Base-by-base conservation (phyloP, 2,797 vertebrate genomes). In the Rhinella marina region DNA sequence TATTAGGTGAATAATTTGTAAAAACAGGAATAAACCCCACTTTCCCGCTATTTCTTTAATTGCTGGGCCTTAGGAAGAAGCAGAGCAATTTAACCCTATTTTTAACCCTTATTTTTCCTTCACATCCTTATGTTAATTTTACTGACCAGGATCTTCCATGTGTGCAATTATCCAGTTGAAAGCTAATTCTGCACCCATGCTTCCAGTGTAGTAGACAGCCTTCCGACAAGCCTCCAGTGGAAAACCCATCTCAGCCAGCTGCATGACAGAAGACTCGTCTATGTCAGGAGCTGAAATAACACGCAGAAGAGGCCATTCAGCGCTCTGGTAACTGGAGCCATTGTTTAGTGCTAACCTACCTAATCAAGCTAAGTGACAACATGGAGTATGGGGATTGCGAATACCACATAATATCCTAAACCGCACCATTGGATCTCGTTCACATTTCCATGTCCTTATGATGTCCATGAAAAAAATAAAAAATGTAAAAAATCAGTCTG, bases 101-200 rank as follows among this genome's bases (percentile, higher is more conserved):
- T n/a, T 1, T n/a, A n/a, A 54, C 23, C 23, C 48, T 16, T 7
- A 21, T 11, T 54, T 54, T 23, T 76, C 25, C 73, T 3, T 32
- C 32, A 12, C 19, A n/a, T 2, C 19, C 19, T 73, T 16, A 23
- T 75, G 61, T 10, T 19, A 48, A 62, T 70, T 76, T 19, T 78
- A 93, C 96, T 94, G 93, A 99, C 98, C 98, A 76, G 98, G 97
- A 88, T 99, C 98, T 91, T 99, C 98, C 98, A 99, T 99, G 92
- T 99, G 98, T 41, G 97, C 96, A 91, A 99, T 97, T 92, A 99
- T 97, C 98, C 98, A 99, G 96, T 99, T 99, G 94, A 99, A 99
- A 91, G 98, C 98, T 87, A 98, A 96, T 93, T 99, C 98, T 0
- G 98, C 96, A 29, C 98, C 98, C 96, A 99, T 95, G 92, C 98